Conservation (phyloP, 2,113 vertebrate species). For the Phylloscopus whistleri region DNA sequence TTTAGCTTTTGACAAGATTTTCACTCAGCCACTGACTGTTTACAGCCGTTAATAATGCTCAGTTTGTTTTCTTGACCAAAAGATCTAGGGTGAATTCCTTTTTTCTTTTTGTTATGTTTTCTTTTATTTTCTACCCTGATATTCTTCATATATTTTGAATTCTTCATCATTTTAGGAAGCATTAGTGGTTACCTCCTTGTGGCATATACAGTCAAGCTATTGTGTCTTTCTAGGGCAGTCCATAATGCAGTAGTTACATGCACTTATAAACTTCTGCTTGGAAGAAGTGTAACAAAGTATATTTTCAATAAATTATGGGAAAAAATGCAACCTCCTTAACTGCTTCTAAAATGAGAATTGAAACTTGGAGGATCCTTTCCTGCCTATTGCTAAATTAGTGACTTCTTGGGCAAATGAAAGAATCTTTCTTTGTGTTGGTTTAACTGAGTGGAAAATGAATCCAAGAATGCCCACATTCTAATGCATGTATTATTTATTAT, state of each 20-base stretch:
- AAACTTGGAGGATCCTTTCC: neutral
- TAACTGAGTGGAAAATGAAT: neutral
- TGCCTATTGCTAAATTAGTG: neutral
- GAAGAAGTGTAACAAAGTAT: neutral
- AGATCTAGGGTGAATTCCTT: neutral
- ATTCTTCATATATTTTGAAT: neutral
- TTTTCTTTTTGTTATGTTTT: neutral
- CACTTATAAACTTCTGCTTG: neutral
- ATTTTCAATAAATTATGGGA: neutral
- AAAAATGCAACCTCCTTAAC: neutral
- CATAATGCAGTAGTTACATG: neutral
- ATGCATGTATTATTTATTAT: neutral
- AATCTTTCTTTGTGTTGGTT: neutral
- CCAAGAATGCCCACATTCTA: neutral
- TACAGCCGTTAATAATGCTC: neutral
- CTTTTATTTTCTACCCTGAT: neutral
- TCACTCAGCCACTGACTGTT: neutral
- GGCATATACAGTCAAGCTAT: neutral
- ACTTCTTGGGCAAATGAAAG: neutral
- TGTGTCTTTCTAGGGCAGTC: neutral
- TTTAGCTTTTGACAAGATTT: neutral
- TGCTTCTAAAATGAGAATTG: neutral
- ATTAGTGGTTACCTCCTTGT: neutral
- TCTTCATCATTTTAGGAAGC: neutral
- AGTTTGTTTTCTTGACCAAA: neutral